Evolutionary conservation across 2,797 vertebrate species (phyloP).

Genomic region (Macroramphosus scolopax): DNA sequence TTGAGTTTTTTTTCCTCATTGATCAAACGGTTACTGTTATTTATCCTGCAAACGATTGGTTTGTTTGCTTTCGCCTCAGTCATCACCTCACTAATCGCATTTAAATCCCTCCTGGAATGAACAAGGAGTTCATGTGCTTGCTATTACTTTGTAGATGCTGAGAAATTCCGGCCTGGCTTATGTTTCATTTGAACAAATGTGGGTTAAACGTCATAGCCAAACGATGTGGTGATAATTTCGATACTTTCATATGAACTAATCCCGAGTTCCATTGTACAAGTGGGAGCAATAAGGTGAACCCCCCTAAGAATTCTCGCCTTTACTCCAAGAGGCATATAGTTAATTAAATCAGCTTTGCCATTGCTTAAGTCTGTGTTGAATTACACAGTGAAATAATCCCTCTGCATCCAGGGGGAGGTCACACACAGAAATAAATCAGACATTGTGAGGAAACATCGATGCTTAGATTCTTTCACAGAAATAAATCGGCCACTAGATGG

Average conservation of each 20-base stretch:
- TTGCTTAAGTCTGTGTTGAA: too few relatives aligned
- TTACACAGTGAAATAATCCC: too few relatives aligned
- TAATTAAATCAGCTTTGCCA: too few relatives aligned
- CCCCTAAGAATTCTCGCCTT: too few relatives aligned
- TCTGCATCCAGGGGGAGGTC: too few relatives aligned
- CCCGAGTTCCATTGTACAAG: not conserved
- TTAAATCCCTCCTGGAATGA: slow-evolving; percentile 17
- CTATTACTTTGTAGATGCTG: not conserved
- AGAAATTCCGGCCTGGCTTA: not conserved
- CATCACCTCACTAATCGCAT: not conserved
- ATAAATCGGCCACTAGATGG: slow-evolving; percentile 26
- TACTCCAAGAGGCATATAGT: too few relatives aligned
- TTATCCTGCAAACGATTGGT: too few relatives aligned
- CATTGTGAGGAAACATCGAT: not conserved
- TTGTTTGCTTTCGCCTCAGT: too few relatives aligned
- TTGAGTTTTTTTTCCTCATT: too few relatives aligned
- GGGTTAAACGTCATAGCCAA: not conserved
- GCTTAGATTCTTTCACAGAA: not conserved
- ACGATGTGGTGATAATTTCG: not conserved
- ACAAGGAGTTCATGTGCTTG: slow-evolving; percentile 18
- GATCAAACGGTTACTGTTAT: too few relatives aligned
- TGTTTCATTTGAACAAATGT: not conserved
- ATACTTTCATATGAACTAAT: not conserved
- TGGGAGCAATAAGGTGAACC: not conserved
- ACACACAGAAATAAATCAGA: not conserved